Conservation (phyloP, 2,888 invertebrate species). For the Andrena trimmerana region DNA sequence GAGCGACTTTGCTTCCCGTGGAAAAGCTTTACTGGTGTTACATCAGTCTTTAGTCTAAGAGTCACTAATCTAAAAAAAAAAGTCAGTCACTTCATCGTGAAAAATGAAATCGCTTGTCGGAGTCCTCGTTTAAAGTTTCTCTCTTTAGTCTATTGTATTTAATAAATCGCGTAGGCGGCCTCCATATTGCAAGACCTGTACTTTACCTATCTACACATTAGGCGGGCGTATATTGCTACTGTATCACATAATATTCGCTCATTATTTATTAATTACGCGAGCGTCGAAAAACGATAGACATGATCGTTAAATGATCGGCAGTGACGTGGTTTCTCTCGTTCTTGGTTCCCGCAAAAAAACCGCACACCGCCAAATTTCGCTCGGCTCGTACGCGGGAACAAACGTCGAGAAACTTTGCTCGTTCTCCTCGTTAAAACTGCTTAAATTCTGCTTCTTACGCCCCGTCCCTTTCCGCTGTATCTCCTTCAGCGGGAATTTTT, state of each 20-base stretch:
- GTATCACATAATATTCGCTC: constrained; percentile 75
- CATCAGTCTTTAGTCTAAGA: constrained; percentile 58
- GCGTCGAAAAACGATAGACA: constrained; percentile 43
- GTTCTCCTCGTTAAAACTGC: constrained; percentile 51
- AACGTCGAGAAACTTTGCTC: constrained; percentile 51
- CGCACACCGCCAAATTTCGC: constrained; percentile 31
- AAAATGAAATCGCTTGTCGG: background rate
- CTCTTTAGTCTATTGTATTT: constrained; percentile 33
- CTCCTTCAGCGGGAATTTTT: constrained; percentile 20
- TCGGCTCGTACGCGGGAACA: constrained; percentile 27
- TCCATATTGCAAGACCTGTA: constrained; percentile 18
- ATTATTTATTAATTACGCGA: constrained; percentile 52
- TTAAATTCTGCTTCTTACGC: constrained; percentile 39
- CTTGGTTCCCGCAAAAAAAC: background rate
- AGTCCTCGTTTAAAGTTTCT: constrained; percentile 3
- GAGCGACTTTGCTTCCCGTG: constrained; percentile 15
- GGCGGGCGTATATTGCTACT: constrained; percentile 74
- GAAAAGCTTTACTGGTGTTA: constrained; percentile 34
- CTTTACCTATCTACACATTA: constrained; percentile 59
- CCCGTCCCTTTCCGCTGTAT: constrained; percentile 16
- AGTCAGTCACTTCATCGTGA: constrained; percentile 20
- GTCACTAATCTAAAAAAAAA: constrained; percentile 13
- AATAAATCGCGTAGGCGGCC: constrained; percentile 14
- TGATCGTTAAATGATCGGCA: constrained; percentile 58
- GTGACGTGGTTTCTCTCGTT: constrained; percentile 28